phyloP scores from a whole-genome alignment of 35 echinoderm and acorn worm genomes.

The Ophiothrix spiculata region DNA sequence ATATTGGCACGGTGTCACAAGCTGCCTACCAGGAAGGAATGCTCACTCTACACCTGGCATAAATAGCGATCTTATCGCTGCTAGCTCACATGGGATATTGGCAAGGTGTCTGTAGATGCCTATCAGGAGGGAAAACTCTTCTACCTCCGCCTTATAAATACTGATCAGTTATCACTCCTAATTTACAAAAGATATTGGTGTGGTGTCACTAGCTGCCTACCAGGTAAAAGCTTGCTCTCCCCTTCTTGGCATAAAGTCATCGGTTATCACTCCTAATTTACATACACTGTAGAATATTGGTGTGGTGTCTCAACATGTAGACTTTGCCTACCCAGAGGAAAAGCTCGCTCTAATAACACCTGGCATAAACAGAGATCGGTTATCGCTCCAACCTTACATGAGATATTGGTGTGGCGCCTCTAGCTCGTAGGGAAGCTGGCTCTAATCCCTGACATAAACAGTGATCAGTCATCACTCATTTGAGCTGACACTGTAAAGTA shows the following conservation, averaged over 20 bases:
- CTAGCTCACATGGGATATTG: constrained; percentile 69
- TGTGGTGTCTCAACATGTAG: too few relatives aligned
- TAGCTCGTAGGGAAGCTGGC: constrained; percentile 84
- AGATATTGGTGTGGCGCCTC: constrained; percentile 92
- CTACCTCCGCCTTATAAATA: too few relatives aligned
- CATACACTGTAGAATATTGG: not conserved
- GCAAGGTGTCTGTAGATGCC: constrained; percentile 97
- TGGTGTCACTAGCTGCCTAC: constrained; percentile 98
- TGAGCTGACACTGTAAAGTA: not conserved
- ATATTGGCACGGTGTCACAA: constrained; percentile 95
- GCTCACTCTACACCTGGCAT: too few relatives aligned
- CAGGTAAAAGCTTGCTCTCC: constrained; percentile 67
- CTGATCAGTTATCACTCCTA: too few relatives aligned
- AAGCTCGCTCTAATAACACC: not conserved
- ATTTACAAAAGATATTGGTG: constrained; percentile 69
- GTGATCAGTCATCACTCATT: not conserved
- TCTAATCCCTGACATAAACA: too few relatives aligned
- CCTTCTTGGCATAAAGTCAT: too few relatives aligned
- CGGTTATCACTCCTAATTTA: not conserved
- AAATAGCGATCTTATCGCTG: too few relatives aligned
- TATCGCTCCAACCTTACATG: constrained; percentile 22
- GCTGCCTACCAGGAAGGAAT: constrained; percentile 77
- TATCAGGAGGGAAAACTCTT: constrained; percentile 71
- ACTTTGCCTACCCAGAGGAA: not conserved
- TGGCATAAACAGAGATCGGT: too few relatives aligned